These are phyloP conservation scores for Hycleus cichorii DNA, from an alignment of 1,140 invertebrate species.

Conservation along the genomic window DNA sequence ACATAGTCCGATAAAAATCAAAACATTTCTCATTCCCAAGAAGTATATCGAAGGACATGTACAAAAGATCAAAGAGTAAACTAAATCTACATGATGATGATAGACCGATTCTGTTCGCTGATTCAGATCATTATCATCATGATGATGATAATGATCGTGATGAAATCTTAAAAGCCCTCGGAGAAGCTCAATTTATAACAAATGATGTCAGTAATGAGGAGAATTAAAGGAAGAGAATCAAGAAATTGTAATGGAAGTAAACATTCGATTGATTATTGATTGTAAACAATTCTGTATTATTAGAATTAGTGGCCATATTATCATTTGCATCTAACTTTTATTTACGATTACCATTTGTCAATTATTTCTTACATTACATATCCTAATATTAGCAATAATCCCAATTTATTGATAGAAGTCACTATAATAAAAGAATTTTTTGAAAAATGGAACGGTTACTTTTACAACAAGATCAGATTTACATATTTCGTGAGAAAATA, in stretches of 20 bases:
- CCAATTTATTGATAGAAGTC: too few relatives aligned
- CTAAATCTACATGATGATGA: constrained; percentile 58
- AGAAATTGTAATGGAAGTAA: constrained; percentile 21
- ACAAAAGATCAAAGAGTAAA: constrained; percentile 51
- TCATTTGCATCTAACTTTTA: background rate
- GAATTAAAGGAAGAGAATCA: constrained; percentile 16
- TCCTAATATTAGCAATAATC: too few relatives aligned
- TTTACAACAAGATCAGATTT: too few relatives aligned
- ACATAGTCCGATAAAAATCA: constrained; percentile 44
- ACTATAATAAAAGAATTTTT: too few relatives aligned
- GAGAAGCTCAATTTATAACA: background rate
- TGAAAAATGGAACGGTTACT: too few relatives aligned
- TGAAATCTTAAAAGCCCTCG: background rate
- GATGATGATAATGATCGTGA: constrained; percentile 21
- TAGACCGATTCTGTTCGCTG: constrained; percentile 56
- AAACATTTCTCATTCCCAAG: constrained; percentile 60
- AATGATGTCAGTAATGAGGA: constrained; percentile 18
- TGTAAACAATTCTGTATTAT: constrained; percentile 10
- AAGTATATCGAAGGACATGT: constrained; percentile 56
- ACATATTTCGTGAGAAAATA: too few relatives aligned
- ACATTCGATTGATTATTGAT: background rate
- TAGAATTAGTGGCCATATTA: background rate
- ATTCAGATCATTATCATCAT: too few relatives aligned
- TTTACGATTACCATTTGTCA: background rate
- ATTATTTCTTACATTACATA: too few relatives aligned